Base-by-base conservation (phyloP, 1,140 invertebrate genomes). In the Zelostemma sp. region DNA sequence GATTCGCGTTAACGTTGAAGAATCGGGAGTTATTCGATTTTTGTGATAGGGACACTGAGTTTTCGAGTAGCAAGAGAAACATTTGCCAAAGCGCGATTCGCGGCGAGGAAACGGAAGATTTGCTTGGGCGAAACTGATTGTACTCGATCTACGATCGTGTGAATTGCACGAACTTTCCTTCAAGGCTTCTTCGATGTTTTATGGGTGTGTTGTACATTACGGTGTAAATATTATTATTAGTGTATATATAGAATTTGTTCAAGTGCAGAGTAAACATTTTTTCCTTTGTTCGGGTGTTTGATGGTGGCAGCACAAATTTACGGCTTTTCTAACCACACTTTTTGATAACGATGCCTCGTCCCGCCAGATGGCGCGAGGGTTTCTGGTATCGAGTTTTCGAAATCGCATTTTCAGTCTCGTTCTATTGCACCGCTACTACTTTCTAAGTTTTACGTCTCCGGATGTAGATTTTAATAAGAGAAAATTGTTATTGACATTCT, bases 211-310 rank as follows among this genome's bases (percentile, higher is more conserved):
- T 77, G 71, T 81, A 80, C 57, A 80, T 79, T 78, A 80, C 76
- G 69, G 68, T 81, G 73, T 80, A 80, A 80, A 81, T 80, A 80
- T 72, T 78, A 68, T 70, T 56, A 19, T 33, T 51, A 65, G 50
- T 66, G 63, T 71, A 66, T 71, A 71, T 71, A 71, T 51, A 33
- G 58, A 65, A 58, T 58, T 69, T 17, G 58, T 54, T 65, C 64
- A 63, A 28, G 46, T 51, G 43, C 50, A 50, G 12, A 70, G 61
- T 31, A 31, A 31, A 31, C 11, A 31, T 31, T 6, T 25, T 25
- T 25, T 25, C 21, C 21, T 25, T 25, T 25, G n/a, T n/a, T n/a
- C n/a, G n/a, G n/a, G n/a, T n/a, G n/a, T n/a, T n/a, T n/a, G n/a
- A n/a, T n/a, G n/a, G n/a, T n/a, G n/a, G n/a, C n/a, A n/a, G n/a